Base-by-base conservation (phyloP, 2,888 invertebrate genomes). In the Pammene aurita region DNA sequence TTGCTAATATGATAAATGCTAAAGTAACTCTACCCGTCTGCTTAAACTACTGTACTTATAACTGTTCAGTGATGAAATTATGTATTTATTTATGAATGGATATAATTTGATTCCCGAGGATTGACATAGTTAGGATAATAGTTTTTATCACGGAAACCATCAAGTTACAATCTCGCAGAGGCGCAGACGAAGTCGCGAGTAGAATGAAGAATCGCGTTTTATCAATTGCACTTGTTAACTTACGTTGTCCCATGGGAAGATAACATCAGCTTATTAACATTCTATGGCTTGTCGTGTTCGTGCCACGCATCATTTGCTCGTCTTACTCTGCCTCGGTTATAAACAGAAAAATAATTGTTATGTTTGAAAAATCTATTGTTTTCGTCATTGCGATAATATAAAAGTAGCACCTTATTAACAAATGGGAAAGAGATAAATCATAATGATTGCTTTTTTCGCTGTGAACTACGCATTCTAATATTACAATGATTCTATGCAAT, bases 221-320 rank as follows among this genome's bases (percentile, higher is more conserved):
- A 18, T 41, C 6, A 38, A 16, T 26, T 26, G 16, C 26, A 65
- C 38, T 46, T 11, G 55, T 44, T 26, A 16, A 48, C 16, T 16
- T 14, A 48, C 16, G 7, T 18, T 46, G 16, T 38, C 57, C 55
- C 46, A 46, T 34, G 55, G 64, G 64, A 64, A 56, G 61, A 34
- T n/a, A n/a, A n/a, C n/a, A 16, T 5, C 7, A 48, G 56, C 56
- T 56, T 18, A 44, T 65, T 65, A 56, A 48, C 38, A 65, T 65
- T 65, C 65, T 56, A 56, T 26, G 18, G 56, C 41, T 48, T 44
- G 42, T 26, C 26, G n/a, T n/a, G 38, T 52, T 11, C 62, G 41
- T 62, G 50, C n/a, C 26, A 50, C 61, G 50, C 62, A 52, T 41
- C 50, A 41, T 38, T 62, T 62, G 52, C 5, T n/a, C n/a, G n/a